Conservation (phyloP, 2,888 invertebrate genomes). For the Tryphoninae sp. region DNA sequence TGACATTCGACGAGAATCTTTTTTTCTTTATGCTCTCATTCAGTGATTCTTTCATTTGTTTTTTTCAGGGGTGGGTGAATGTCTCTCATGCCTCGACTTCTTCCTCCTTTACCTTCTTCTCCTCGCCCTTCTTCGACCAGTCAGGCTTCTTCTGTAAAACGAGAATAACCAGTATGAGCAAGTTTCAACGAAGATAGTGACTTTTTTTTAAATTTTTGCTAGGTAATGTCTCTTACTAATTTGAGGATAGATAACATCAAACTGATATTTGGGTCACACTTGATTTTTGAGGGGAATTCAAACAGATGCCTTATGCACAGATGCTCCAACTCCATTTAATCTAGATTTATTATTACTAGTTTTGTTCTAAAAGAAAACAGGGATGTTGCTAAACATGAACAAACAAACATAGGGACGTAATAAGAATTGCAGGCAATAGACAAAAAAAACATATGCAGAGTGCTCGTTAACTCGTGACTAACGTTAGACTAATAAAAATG, state of each 20-base stretch:
- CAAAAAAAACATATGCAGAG: slow-evolving; percentile 41
- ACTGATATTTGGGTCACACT: slow-evolving; percentile 38
- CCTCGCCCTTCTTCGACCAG: slow-evolving; percentile 96
- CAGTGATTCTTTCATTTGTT: slow-evolving; percentile 34
- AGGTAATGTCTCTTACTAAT: slow-evolving; percentile 35
- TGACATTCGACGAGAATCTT: slow-evolving; percentile 28
- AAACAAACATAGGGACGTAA: neutral
- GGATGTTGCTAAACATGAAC: neutral
- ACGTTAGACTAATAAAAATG: slow-evolving; percentile 35
- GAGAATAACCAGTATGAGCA: slow-evolving; percentile 66
- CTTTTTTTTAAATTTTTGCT: slow-evolving; percentile 16
- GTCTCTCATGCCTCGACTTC: slow-evolving; percentile 89
- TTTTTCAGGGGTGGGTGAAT: slow-evolving; percentile 50
- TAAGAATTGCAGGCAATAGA: slow-evolving; percentile 25
- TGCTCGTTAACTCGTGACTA: slow-evolving; percentile 54
- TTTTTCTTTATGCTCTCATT: slow-evolving; percentile 37
- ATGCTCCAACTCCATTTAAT: slow-evolving; percentile 12
- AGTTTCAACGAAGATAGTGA: slow-evolving; percentile 4
- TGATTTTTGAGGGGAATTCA: neutral
- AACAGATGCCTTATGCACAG: slow-evolving; percentile 24
- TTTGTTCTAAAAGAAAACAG: slow-evolving; percentile 7
- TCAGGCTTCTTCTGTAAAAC: slow-evolving; percentile 94
- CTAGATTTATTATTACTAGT: slow-evolving; percentile 9
- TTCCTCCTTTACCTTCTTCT: slow-evolving; percentile 93
- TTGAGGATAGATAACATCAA: slow-evolving; percentile 38